Base-by-base conservation (phyloP, 2,113 vertebrate species). In the Agapornis roseicollis region DNA sequence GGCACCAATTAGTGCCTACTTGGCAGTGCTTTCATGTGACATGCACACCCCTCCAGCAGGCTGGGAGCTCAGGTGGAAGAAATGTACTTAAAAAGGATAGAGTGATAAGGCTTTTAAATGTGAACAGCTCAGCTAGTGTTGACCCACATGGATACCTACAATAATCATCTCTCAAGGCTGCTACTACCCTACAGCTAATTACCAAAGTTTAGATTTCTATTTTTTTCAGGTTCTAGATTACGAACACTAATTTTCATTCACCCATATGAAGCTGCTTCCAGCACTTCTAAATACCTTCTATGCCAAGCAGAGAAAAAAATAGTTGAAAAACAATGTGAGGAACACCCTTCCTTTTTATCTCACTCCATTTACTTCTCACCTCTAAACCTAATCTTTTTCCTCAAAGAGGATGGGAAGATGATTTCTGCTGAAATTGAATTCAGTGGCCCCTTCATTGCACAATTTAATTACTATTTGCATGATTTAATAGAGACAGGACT, bases 381-480 rank as follows among this genome's bases (percentile, higher is more conserved):
- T 87, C 69, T 64, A 91, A 96, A 78, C 20, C 60, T 66, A 58
- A 85, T 89, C 11, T 87, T 93, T 87, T 85, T 47, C 13, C 63
- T 1, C 2, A 66, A 93, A 94, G 65, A 81, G 56, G 53, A 84
- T n/a, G 49, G 37, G 15, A 94, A 39, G 74, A 92, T 52, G 80
- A 92, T 94, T 96, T 97, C 89, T 85, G 7, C 33, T 83, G 71
- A 90, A 96, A 95, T 78, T 85, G 16, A 94, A 89, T 86, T 82
- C 91, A 88, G 35, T 70, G 60, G 42, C 37, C 95, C 69, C 85
- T 80, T 95, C 90, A 56, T 55, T 94, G 64, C 53, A 90, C 64
- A 92, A 64, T 92, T 97, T 96, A 96, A 97, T 95, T 97, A 93
- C 50, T 92, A 73, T 86, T 82, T 66, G 79, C 29, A 78, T 94